Evolutionary conservation across 2,888 invertebrate genomes (phyloP).

Genomic region (Tenthredo scrophulariae): DNA sequence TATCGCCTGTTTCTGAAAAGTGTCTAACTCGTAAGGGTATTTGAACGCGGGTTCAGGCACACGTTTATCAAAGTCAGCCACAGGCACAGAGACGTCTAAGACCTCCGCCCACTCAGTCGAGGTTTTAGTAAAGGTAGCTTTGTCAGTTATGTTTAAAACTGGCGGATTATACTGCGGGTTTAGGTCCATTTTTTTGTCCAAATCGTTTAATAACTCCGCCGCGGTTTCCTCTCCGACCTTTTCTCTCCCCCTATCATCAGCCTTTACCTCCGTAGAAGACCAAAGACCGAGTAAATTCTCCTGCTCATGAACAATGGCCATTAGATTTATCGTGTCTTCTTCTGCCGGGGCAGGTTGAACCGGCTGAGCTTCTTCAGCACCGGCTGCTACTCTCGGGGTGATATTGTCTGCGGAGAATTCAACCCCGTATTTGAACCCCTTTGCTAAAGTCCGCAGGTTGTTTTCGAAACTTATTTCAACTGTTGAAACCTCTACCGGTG

Average conservation of each 20-base stretch:
- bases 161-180: constrained; percentile 78
- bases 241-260: constrained; percentile 56
- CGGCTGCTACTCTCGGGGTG: constrained; percentile 64
- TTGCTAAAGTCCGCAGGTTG: constrained; percentile 71
- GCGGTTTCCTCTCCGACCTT: constrained; percentile 57
- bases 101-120: constrained; percentile 93
- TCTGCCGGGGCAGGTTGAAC: constrained; percentile 59
- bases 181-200: constrained; percentile 74
- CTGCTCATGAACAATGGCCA: constrained; percentile 83
- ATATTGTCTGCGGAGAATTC: constrained; percentile 72
- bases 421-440: constrained; percentile 71
- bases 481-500: constrained; percentile 65
- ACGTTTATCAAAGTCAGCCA: constrained; percentile 88
- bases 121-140: constrained; percentile 76
- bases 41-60: constrained; percentile 92
- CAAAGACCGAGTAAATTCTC: constrained; percentile 80
- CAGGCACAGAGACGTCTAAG: constrained; percentile 90
- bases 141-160: constrained; percentile 85
- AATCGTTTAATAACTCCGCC: constrained; percentile 53
- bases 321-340: constrained; percentile 80
- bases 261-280: constrained; percentile 66
- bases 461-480: constrained; percentile 72
- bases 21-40: constrained; percentile 96
- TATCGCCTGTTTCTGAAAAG: constrained; percentile 98
- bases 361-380: constrained; percentile 37